A percentile compares a stretch with the other conserved stretches of the same genome.
Conservation (phyloP, 2,797 vertebrate genomes). For the Pachyuromys duprasi region DNA sequence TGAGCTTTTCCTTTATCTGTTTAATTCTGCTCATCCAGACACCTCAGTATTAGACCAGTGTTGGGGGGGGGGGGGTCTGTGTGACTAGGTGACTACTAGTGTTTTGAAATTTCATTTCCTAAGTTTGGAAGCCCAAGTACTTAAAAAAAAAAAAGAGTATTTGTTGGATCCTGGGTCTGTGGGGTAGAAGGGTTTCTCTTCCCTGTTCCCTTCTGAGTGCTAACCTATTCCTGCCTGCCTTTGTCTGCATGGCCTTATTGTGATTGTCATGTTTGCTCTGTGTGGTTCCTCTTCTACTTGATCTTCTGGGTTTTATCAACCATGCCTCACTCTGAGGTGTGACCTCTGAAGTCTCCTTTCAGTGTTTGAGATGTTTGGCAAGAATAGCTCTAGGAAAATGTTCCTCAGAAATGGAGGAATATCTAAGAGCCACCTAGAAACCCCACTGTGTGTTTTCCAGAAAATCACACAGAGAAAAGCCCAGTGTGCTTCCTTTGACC, state of each 20-base stretch:
- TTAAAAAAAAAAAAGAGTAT: not conserved
- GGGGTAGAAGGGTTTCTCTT: not conserved
- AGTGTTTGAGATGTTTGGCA: constrained; percentile 9
- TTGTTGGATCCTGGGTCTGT: not conserved
- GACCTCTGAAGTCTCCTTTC: not conserved
- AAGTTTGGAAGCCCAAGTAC: constrained; percentile 54
- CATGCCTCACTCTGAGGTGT: not conserved
- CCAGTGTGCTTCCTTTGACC: not conserved
- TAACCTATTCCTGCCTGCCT: not conserved
- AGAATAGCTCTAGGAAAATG: not conserved
- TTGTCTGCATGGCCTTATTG: constrained; percentile 12
- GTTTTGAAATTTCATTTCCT: constrained; percentile 3
- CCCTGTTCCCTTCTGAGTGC: not conserved
- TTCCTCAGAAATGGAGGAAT: not conserved
- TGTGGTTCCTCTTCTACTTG: constrained; percentile 30
- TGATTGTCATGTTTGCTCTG: constrained; percentile 46
- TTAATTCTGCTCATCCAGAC: not conserved
- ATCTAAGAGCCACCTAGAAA: not conserved
- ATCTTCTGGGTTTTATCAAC: constrained; percentile 57
- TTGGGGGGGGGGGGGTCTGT: no score
- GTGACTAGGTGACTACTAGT: not conserved
- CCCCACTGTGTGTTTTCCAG: not conserved
- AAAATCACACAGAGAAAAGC: not conserved
- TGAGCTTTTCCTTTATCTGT: not conserved
- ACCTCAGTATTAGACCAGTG: not conserved